phyloP scores from a whole-genome alignment of 2,113 vertebrate genomes.

The Larimichthys polyactis region DNA sequence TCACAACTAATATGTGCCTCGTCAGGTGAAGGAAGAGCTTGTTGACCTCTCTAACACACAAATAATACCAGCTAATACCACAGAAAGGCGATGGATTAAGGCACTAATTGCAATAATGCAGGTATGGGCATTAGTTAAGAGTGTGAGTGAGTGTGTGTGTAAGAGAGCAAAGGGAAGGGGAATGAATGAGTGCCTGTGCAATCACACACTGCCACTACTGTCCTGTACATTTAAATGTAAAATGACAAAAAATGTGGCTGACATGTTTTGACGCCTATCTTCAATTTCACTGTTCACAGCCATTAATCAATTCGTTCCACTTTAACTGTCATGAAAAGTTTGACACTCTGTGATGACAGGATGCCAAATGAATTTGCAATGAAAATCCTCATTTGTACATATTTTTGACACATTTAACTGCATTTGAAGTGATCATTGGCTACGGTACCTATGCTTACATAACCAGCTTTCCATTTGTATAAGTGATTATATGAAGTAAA shows the following conservation, averaged over 20 bases:
- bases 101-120: constrained; percentile 27
- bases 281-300: not conserved
- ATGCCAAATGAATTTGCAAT: not conserved
- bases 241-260: not conserved
- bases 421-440: not conserved
- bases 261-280: constrained; percentile 1
- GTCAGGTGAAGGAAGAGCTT: constrained; percentile 15
- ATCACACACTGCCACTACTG: not conserved
- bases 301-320: not conserved
- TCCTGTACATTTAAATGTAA: not conserved
- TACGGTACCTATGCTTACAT: not conserved
- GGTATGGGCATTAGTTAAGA: not conserved
- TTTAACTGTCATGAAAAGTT: not conserved
- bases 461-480: not conserved
- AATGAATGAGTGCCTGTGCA: not conserved
- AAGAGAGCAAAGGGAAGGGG: not conserved
- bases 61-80: constrained; percentile 24
- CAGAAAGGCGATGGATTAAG: not conserved
- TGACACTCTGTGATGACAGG: not conserved
- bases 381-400: not conserved
- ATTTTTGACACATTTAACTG: constrained; percentile 15
- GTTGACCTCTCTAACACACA: constrained; percentile 15
- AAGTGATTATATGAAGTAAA: not conserved
- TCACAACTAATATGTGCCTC: not conserved
- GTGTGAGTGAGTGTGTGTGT: constrained; percentile 4